These are phyloP conservation scores for Semibalanus balanoides DNA, from an alignment of 1,140 invertebrate genomes.

Conservation along the genomic window DNA sequence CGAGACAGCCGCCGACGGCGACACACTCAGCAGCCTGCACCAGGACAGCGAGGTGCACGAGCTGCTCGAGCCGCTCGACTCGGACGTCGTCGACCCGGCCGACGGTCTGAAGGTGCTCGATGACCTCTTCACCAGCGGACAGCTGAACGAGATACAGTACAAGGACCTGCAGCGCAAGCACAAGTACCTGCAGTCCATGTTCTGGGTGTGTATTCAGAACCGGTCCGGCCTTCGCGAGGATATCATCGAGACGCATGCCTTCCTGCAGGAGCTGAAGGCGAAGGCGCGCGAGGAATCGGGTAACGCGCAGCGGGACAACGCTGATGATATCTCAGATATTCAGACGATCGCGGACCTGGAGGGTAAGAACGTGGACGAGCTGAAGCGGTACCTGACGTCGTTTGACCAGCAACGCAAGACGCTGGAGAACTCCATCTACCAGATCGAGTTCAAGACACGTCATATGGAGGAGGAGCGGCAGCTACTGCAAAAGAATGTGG, in stretches of 20 bases:
- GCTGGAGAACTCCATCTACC: not conserved
- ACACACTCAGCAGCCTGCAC: not conserved
- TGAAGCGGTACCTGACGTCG: not conserved
- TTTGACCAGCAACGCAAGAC: not conserved
- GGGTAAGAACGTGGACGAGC: not conserved
- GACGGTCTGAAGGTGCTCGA: not conserved
- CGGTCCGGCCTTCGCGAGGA: not conserved
- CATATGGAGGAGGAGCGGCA: not conserved
- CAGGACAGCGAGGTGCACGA: not conserved
- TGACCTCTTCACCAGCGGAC: not conserved
- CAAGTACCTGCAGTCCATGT: not conserved
- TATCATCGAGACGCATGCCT: not conserved
- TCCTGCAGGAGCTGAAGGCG: not conserved
- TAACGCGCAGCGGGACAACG: not conserved
- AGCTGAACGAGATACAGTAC: not conserved
- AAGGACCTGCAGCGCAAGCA: not conserved
- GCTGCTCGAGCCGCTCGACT: not conserved
- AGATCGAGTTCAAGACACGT: not conserved
- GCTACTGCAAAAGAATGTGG: not conserved
- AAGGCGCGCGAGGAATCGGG: not conserved
- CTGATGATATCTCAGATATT: not conserved
- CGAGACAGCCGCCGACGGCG: not conserved
- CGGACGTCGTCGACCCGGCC: not conserved
- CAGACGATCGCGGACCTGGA: not conserved
- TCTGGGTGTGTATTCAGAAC: not conserved